Base-by-base conservation (phyloP, 2,888 invertebrate genomes). In the Himalopsyche kuldschensis region DNA sequence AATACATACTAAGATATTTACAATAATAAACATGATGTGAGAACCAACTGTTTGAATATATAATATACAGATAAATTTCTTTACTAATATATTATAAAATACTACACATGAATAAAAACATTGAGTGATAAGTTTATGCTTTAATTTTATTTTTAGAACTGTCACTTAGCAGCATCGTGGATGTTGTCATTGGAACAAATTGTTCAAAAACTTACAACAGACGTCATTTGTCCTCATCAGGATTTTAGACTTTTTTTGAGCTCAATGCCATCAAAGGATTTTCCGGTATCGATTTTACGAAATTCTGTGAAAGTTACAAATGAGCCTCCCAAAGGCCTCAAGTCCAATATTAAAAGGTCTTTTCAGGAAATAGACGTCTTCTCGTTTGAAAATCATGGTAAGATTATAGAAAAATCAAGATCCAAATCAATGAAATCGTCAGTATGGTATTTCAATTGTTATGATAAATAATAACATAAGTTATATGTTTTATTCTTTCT, bases 241-340 rank as follows among this genome's bases (percentile, higher is more conserved):
- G 94, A 95, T 8, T 98, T 98, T 89, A 92, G 98, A 32, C 90
- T 98, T 0, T 98, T 93, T 90, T 91, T 98, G 78, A 98, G 97
- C 85, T 97, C 97, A 1, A 97, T 97, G 95, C 97, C 98, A 0
- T 96, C 96, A 0, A 92, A 93, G 35, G 92, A 93, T 87, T 98
- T 98, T 89, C 98, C 98, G 0, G 96, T 98, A 0, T 96, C 97
- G 1, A 96, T 98, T 11, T 91, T 98, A 2, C 98, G 98, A 89
- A 97, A 97, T 89, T 96, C 98, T 0, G 96, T 98, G 0, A 98
- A 98, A 91, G 96, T 98, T 81, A 98, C 98, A 0, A 98, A 97
- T 89, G 98, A 98, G 89, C 97, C 98, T 0, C 98, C 98, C 0
- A 97, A 97, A 89, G 98, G 98, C 0, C 91, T 98, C 3, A 94